Conservation (phyloP, 2,113 vertebrate genomes). For the Dendrocopos noguchii region DNA sequence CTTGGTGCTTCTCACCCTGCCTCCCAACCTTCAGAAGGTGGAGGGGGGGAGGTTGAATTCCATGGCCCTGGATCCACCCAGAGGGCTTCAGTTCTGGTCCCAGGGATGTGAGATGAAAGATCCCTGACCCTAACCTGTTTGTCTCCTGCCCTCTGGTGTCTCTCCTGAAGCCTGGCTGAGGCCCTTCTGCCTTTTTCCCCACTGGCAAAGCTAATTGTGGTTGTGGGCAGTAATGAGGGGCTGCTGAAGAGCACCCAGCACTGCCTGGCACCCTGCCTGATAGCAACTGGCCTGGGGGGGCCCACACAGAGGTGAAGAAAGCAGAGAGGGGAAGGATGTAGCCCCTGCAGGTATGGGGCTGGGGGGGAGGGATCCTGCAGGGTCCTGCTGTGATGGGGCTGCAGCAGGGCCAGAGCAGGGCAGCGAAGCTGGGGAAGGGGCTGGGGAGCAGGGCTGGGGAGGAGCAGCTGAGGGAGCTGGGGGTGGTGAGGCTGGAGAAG, state of each 20-base stretch:
- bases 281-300: background rate
- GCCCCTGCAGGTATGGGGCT: background rate
- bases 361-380: accelerated
- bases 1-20: background rate
- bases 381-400: background rate
- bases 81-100: background rate
- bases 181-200: background rate
- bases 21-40: no score
- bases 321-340: background rate
- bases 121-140: background rate
- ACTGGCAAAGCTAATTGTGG: background rate
- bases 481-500: no score
- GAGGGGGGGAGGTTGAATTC: background rate
- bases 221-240: background rate
- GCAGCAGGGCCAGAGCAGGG: no score
- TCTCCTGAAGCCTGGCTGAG: background rate
- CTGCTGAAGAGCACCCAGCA: background rate
- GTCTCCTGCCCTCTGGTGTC: background rate
- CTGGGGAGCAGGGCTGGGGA: no score
- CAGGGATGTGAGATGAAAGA: background rate
- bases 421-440: no score
- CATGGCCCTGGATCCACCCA: accelerated
- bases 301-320: background rate
- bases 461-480: no score
- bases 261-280: background rate